These are phyloP conservation scores for Palythoa heliodiscus DNA, from an alignment of 92 coral and sea anemone genomes.

Conservation along the genomic window DNA sequence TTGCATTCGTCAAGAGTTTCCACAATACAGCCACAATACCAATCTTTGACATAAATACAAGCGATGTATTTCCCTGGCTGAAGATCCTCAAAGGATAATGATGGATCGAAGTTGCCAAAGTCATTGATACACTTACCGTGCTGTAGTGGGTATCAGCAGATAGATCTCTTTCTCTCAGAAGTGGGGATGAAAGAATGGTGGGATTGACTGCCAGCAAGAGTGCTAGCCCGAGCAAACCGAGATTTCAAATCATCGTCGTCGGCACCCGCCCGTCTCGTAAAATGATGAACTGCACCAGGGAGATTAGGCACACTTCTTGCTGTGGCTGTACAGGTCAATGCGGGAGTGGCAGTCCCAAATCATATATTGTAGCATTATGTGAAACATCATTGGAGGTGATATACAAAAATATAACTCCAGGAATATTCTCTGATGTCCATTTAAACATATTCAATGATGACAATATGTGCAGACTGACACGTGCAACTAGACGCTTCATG, in stretches of 20 bases:
- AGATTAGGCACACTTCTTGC: too few species aligned
- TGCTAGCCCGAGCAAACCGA: not conserved
- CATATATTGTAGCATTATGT: too few species aligned
- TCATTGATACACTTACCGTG: not conserved
- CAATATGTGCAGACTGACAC: slow-evolving; percentile 22
- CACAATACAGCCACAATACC: slow-evolving; percentile 1
- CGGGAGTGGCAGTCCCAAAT: too few species aligned
- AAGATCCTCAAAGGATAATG: not conserved
- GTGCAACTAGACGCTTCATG: slow-evolving; percentile 21
- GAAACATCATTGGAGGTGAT: not conserved
- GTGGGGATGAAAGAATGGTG: not conserved
- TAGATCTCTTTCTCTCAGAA: slow-evolving; percentile 20
- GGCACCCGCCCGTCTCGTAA: too few species aligned
- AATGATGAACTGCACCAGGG: too few species aligned
- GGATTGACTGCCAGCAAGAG: slow-evolving; percentile 5
- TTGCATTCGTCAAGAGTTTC: not conserved
- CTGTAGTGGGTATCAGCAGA: slow-evolving; percentile 5
- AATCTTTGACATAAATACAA: not conserved
- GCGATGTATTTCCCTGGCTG: slow-evolving; percentile 22
- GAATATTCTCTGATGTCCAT: not conserved
- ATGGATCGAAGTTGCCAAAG: not conserved
- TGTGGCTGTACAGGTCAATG: too few species aligned
- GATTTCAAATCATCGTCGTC: too few species aligned
- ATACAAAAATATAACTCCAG: slow-evolving; percentile 5
- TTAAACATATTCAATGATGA: not conserved